Percentiles rank a stretch among this genome's conserved stretches.
Evolutionary conservation across 2,797 vertebrate genomes (phyloP).

Genomic region (Alfaro cultratus): DNA sequence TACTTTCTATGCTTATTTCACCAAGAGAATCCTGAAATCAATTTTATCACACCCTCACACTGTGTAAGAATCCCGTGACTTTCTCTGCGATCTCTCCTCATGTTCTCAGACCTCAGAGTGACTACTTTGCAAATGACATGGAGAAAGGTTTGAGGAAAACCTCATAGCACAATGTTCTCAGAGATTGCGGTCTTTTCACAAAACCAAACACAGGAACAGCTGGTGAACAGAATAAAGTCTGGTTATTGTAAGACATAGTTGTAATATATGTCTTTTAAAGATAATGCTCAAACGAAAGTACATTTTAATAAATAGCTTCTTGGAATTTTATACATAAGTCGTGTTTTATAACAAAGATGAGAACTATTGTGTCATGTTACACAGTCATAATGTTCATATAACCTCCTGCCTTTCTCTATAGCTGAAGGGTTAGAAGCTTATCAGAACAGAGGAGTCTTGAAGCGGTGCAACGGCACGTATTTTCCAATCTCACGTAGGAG

Average conservation of each 20-base stretch:
- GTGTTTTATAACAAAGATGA: background rate
- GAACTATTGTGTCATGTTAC: conserved; percentile 2
- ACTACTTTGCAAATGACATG: background rate
- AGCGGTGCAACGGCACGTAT: background rate
- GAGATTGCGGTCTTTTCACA: background rate
- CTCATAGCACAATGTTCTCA: background rate
- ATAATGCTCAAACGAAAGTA: background rate
- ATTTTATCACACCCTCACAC: background rate
- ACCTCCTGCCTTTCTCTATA: conserved; percentile 8
- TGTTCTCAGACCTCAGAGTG: background rate
- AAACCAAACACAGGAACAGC: background rate
- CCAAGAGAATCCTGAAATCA: background rate
- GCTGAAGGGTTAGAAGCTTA: background rate
- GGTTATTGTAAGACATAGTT: no score
- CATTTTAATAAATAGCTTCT: background rate
- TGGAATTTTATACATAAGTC: background rate
- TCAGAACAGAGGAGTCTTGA: background rate
- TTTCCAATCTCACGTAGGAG: conserved; percentile 8
- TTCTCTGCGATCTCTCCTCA: background rate
- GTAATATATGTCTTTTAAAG: background rate
- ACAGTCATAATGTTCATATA: conserved; percentile 23
- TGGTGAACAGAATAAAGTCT: background rate
- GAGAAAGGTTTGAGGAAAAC: background rate
- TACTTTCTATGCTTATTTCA: background rate
- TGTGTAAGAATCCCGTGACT: background rate